phyloP scores from a whole-genome alignment of 2,888 invertebrate species.

The Drosophila atripex region DNA sequence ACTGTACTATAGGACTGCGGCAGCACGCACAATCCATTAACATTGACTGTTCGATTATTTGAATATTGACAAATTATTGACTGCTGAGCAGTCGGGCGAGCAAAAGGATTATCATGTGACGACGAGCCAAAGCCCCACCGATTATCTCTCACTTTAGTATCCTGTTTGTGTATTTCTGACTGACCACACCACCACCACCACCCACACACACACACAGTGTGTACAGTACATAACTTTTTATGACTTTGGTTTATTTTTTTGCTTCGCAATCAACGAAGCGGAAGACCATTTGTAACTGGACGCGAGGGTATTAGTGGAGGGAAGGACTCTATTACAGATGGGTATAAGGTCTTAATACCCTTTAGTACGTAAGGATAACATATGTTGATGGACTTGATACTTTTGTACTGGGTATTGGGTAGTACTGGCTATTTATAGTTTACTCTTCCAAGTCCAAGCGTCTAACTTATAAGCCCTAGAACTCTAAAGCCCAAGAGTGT shows the following conservation, averaged over 20 bases:
- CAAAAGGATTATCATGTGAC: conserved; percentile 31
- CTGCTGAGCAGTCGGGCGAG: conserved; percentile 36
- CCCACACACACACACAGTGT: not conserved
- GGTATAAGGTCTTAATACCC: not conserved
- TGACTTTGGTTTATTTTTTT: conserved; percentile 4
- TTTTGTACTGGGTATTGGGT: too few species aligned
- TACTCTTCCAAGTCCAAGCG: too few species aligned
- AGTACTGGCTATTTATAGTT: too few species aligned
- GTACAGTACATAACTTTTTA: conserved; percentile 22
- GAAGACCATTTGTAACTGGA: conserved; percentile 18
- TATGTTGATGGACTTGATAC: too few species aligned
- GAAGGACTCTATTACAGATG: not conserved
- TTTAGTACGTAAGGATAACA: not conserved
- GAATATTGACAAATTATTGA: conserved; percentile 54
- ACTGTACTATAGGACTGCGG: not conserved
- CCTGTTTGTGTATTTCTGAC: conserved; percentile 20
- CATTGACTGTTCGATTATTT: conserved; percentile 45
- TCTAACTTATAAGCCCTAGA: too few species aligned
- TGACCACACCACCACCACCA: too few species aligned
- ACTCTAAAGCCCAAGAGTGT: too few species aligned
- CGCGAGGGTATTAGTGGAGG: not conserved
- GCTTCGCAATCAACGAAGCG: conserved; percentile 23
- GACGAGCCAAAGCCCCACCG: conserved; percentile 14
- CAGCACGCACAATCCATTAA: conserved; percentile 17
- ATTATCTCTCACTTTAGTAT: conserved; percentile 13